These are phyloP conservation scores for Uromys caudimaculatus DNA, from an alignment of 2,797 vertebrate genomes.

Conservation along the genomic window DNA sequence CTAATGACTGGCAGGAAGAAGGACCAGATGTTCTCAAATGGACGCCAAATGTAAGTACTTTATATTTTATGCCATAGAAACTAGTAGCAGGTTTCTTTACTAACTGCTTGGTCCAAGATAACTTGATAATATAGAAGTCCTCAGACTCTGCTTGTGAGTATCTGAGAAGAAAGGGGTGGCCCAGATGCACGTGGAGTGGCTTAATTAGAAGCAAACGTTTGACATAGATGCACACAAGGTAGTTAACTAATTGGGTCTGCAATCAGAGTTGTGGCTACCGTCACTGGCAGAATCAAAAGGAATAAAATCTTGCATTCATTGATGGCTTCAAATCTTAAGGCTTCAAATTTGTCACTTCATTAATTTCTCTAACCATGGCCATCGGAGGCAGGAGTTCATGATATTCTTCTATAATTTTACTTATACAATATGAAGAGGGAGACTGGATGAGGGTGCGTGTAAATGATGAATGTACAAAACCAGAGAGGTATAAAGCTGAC, in stretches of 20 bases:
- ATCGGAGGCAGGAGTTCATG: background rate
- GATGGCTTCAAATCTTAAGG: background rate
- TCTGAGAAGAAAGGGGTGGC: background rate
- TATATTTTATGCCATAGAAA: background rate
- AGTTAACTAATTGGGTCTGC: background rate
- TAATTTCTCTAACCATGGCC: background rate
- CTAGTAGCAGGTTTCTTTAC: slow-evolving; percentile 25
- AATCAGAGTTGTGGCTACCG: background rate
- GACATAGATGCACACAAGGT: background rate
- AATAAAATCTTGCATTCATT: background rate
- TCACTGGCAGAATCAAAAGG: background rate
- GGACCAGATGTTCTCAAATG: background rate
- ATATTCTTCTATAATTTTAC: background rate
- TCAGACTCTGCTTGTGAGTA: background rate
- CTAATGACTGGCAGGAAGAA: slow-evolving; percentile 38
- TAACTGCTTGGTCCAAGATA: slow-evolving; percentile 17
- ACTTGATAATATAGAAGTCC: background rate
- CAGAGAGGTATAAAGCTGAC: background rate
- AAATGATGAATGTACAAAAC: background rate
- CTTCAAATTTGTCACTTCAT: background rate
- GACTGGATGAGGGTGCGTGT: background rate
- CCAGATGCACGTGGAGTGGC: background rate
- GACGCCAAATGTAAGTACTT: slow-evolving; percentile 12
- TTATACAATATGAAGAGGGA: background rate
- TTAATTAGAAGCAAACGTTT: background rate